Percentiles rank a stretch among this genome's conserved stretches.
phyloP scores from a whole-genome alignment of 2,797 vertebrate species.

The Adelosebastes latens region DNA sequence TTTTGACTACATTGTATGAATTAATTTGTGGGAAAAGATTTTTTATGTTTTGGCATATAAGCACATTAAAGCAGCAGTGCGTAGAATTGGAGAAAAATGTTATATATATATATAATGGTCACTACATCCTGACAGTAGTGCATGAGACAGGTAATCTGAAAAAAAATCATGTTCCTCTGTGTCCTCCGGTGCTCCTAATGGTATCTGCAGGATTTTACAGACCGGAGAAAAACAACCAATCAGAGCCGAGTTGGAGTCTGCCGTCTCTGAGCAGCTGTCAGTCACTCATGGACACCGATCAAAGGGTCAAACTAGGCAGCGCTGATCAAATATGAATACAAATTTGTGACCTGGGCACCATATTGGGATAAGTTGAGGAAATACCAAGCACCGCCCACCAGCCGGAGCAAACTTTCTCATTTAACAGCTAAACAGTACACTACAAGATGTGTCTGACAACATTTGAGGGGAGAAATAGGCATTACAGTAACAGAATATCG shows the following conservation, averaged over 20 bases:
- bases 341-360: background rate
- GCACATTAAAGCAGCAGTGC: background rate
- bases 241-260: too few relatives aligned
- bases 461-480: too few relatives aligned
- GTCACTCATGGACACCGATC: background rate
- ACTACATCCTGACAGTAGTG: background rate
- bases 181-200: background rate
- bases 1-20: conserved; percentile 1
- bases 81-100: background rate
- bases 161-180: too few relatives aligned
- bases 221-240: background rate
- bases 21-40: conserved; percentile 8
- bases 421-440: too few relatives aligned
- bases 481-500: too few relatives aligned
- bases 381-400: background rate
- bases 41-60: background rate
- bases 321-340: background rate
- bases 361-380: background rate
- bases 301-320: background rate
- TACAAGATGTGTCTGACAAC: too few relatives aligned
- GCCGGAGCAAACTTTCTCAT: too few relatives aligned
- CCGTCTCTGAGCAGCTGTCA: too few relatives aligned
- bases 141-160: too few relatives aligned
- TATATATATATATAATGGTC: background rate
- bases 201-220: background rate